Evolutionary conservation across 2,113 vertebrate species (phyloP).

Genomic region (Entelurus aequoreus): DNA sequence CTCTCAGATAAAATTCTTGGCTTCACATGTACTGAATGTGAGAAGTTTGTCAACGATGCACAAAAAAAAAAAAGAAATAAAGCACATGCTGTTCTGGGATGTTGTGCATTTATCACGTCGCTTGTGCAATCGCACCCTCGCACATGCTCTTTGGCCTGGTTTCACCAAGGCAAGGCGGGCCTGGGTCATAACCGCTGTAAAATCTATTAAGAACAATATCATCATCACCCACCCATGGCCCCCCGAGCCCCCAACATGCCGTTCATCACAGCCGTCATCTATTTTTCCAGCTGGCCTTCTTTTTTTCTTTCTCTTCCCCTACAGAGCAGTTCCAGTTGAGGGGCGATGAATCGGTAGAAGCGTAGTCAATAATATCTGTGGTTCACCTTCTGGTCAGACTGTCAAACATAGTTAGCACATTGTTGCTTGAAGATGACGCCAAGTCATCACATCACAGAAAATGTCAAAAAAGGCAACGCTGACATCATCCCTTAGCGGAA

Average conservation of each 20-base stretch:
- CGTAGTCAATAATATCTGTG: slow-evolving; percentile 43
- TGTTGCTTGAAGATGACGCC: slow-evolving; percentile 13
- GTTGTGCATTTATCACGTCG: no score
- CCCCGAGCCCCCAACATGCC: slow-evolving; percentile 19
- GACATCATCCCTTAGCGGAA: slow-evolving; percentile 6
- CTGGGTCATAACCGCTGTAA: slow-evolving; percentile 10
- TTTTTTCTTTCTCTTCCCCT: slow-evolving; percentile 2
- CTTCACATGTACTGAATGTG: no score
- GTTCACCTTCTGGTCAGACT: slow-evolving; percentile 33
- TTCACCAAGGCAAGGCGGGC: not conserved
- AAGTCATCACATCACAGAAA: slow-evolving; percentile 10
- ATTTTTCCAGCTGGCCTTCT: slow-evolving; percentile 51
- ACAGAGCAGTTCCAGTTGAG: slow-evolving; percentile 27
- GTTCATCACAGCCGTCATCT: slow-evolving; percentile 31
- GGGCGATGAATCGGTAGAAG: slow-evolving; percentile 42
- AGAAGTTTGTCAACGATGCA: no score
- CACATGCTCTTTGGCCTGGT: slow-evolving; percentile 17
- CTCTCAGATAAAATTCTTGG: no score
- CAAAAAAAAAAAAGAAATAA: no score
- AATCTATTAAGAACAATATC: slow-evolving; percentile 37
- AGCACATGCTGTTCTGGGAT: no score
- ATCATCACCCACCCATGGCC: slow-evolving; percentile 21
- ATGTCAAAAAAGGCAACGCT: not conserved
- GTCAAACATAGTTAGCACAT: slow-evolving; percentile 5
- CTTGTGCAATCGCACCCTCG: not conserved